Evolutionary conservation across 2,888 invertebrate species (phyloP), one percentile per base, ranked within the genome.

Genomic region (Elysia crispata): DNA sequence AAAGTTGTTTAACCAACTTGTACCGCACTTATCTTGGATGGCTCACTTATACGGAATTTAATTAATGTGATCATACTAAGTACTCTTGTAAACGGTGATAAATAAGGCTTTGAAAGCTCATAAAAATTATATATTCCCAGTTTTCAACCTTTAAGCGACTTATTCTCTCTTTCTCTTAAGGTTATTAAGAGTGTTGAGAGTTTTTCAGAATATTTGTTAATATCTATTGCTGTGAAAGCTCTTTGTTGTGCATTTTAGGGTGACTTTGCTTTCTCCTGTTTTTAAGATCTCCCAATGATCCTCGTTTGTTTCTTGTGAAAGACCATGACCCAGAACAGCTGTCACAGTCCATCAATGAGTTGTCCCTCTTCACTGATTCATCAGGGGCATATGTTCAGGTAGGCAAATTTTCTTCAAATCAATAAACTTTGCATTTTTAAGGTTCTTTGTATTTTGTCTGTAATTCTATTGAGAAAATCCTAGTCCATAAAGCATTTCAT

Each of bases 301-400:
- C 94, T 81, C 94, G 95, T 86, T 92, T 95, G 66, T 96, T 94
- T 90, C 92, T 96, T 23, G 95, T 97, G 1, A 93, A 95, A 0
- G 93, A 93, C 85, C 92, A 92, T 76, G 92, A 93, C 77, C 94
- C 94, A 15, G 94, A 94, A 86, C 96, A 95, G 33, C 91, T 97
- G 83, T 90, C 91, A 25, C 88, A 95, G 90, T 97, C 97, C 0
- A 97, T 98, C 90, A 96, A 96, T 3, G 97, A 97, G 86, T 92
- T 98, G 83, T 95, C 97, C 89, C 94, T 98, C 81, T 96, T 96
- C 89, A 94, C 94, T 25, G 95, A 96, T 86, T 90, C 90, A 62
- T 89, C 91, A 69, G 84, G 91, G 30, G 92, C 93, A 84, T 90
- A 93, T 57, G 90, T 93, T 28, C 89, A 92, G 81, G 93, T 93